These are phyloP conservation scores for Stenodema calcarata DNA, from an alignment of 2,888 invertebrate genomes.

Conservation along the genomic window DNA sequence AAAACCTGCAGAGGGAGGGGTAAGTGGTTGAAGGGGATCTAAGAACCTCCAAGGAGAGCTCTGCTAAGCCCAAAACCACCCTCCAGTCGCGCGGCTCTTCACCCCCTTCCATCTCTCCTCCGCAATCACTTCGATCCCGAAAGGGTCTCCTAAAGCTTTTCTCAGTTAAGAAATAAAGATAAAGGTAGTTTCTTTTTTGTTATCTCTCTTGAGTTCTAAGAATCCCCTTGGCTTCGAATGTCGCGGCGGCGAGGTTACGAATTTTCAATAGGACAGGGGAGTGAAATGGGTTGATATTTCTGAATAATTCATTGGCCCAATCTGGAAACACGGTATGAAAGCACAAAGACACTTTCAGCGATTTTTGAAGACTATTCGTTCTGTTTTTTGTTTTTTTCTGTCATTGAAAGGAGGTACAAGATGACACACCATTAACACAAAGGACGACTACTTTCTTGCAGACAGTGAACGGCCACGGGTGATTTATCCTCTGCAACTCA, in stretches of 20 bases:
- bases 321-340: background rate
- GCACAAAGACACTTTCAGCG: too few relatives aligned
- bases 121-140: constrained; percentile 4
- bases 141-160: background rate
- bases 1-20: constrained; percentile 1
- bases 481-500: too few relatives aligned
- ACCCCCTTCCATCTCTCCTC: too few relatives aligned
- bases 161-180: constrained; percentile 18
- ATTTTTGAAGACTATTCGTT: too few relatives aligned
- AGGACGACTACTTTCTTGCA: too few relatives aligned
- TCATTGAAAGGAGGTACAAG: too few relatives aligned
- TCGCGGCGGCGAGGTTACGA: background rate
- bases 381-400: too few relatives aligned
- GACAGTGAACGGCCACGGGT: too few relatives aligned
- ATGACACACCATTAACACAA: too few relatives aligned
- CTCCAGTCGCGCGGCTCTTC: background rate
- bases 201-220: background rate
- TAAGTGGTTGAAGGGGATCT: background rate
- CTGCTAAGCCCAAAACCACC: background rate
- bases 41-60: background rate
- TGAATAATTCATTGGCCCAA: background rate
- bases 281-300: background rate
- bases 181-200: constrained; percentile 1
- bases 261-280: background rate
- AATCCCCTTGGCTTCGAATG: background rate